A percentile compares a stretch with the other conserved stretches of the same genome.
Conservation (phyloP, 2,797 vertebrate genomes). For the Falco biarmicus region DNA sequence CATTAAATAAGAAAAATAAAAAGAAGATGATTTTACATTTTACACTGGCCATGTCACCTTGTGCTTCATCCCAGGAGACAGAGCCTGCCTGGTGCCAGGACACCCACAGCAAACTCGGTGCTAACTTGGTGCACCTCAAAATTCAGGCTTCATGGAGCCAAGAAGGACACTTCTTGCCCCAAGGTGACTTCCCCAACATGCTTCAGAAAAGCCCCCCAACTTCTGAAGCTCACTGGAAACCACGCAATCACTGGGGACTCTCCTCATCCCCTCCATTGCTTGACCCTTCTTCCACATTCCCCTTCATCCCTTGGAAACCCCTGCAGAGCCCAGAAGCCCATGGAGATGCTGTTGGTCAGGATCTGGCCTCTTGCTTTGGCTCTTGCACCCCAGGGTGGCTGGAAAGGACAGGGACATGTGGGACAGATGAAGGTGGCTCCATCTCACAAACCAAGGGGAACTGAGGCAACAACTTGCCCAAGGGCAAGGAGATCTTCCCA, state of each 20-base stretch:
- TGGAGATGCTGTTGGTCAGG: neutral
- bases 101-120: neutral
- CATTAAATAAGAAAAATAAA: neutral
- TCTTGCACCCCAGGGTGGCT: neutral
- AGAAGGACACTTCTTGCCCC: neutral
- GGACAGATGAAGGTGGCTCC: neutral
- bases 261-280: neutral
- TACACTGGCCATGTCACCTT: neutral
- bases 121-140: neutral
- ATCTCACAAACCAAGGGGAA: neutral
- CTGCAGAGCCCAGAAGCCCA: neutral
- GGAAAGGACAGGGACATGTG: neutral
- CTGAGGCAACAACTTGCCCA: accelerated
- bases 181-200: neutral
- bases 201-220: accelerated
- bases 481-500: neutral
- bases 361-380: neutral
- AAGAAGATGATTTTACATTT: neutral
- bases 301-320: neutral
- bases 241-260: neutral
- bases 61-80: neutral
- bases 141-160: neutral
- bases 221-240: neutral
- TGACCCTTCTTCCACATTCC: neutral
- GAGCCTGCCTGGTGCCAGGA: neutral